Conservation (phyloP, 2,888 invertebrate species). For the Melanargia galathea region DNA sequence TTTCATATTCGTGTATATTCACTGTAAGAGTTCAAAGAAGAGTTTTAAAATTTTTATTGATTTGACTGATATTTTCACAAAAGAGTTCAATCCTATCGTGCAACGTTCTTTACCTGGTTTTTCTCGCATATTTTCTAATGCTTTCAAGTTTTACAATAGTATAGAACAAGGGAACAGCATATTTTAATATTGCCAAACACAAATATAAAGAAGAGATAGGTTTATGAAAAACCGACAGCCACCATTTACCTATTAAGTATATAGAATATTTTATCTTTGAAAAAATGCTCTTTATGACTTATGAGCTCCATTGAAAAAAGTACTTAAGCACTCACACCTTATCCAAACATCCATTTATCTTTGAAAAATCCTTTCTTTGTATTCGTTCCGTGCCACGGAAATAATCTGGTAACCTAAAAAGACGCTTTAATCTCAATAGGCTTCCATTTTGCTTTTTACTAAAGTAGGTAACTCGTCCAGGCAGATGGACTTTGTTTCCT, state of each 20-base stretch:
- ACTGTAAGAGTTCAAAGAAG: neutral
- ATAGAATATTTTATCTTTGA: constrained; percentile 23
- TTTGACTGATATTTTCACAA: neutral
- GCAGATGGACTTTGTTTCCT: too few species aligned
- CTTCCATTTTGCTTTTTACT: too few species aligned
- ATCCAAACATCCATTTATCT: constrained; percentile 32
- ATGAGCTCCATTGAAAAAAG: constrained; percentile 26
- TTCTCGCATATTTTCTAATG: neutral
- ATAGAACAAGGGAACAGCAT: neutral
- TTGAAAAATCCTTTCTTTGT: constrained; percentile 25
- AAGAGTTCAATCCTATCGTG: neutral
- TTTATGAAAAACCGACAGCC: constrained; percentile 1
- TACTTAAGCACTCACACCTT: constrained; percentile 20
- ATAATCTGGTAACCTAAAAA: constrained; percentile 19
- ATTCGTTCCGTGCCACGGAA: constrained; percentile 21
- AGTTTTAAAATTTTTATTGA: neutral
- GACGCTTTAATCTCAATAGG: neutral
- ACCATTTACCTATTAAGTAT: too few species aligned
- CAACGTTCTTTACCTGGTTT: neutral
- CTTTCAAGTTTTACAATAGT: neutral
- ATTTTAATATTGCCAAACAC: neutral
- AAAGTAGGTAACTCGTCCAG: too few species aligned
- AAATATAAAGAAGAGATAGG: neutral
- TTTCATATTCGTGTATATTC: neutral
- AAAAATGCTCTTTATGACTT: constrained; percentile 31